Evolutionary conservation across 1,140 invertebrate species (phyloP).

Genomic region (Parapsyche elsis): DNA sequence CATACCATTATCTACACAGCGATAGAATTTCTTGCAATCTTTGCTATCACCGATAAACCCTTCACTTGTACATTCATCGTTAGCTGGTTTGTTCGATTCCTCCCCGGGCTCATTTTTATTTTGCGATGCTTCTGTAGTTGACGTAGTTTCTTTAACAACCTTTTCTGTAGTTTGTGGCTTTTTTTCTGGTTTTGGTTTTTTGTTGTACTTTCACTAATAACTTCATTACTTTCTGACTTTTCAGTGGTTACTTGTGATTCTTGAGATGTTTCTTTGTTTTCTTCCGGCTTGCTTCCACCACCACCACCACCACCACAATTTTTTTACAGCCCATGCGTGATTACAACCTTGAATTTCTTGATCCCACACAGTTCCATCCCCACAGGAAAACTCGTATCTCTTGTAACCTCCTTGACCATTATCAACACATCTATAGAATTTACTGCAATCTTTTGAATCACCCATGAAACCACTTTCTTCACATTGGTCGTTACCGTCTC

Average conservation of each 20-base stretch:
- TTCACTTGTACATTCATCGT: slow-evolving; percentile 60
- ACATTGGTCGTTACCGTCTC: slow-evolving; percentile 58
- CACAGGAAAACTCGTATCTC: slow-evolving; percentile 77
- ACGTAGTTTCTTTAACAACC: neutral
- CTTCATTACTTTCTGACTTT: slow-evolving; percentile 54
- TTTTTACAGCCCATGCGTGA: slow-evolving; percentile 69
- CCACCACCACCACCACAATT: slow-evolving; percentile 55
- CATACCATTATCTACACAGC: slow-evolving; percentile 72
- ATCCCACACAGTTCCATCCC: slow-evolving; percentile 80
- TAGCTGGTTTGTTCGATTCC: neutral
- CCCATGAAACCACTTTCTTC: slow-evolving; percentile 74
- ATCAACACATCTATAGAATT: slow-evolving; percentile 82
- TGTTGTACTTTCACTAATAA: slow-evolving; percentile 34
- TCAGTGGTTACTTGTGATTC: slow-evolving; percentile 30
- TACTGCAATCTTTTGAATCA: slow-evolving; percentile 76
- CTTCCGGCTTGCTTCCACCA: slow-evolving; percentile 31
- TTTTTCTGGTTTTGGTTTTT: slow-evolving; percentile 53
- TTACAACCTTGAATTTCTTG: slow-evolving; percentile 75
- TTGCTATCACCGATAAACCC: slow-evolving; percentile 73
- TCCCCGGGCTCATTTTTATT: slow-evolving; percentile 28
- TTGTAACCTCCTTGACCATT: slow-evolving; percentile 70
- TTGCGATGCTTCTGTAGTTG: slow-evolving; percentile 10
- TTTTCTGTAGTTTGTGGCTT: slow-evolving; percentile 30
- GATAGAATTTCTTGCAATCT: slow-evolving; percentile 72
- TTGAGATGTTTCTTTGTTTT: slow-evolving; percentile 44